phyloP scores from a whole-genome alignment of 2,113 vertebrate genomes.

The Amphiprion percula region DNA sequence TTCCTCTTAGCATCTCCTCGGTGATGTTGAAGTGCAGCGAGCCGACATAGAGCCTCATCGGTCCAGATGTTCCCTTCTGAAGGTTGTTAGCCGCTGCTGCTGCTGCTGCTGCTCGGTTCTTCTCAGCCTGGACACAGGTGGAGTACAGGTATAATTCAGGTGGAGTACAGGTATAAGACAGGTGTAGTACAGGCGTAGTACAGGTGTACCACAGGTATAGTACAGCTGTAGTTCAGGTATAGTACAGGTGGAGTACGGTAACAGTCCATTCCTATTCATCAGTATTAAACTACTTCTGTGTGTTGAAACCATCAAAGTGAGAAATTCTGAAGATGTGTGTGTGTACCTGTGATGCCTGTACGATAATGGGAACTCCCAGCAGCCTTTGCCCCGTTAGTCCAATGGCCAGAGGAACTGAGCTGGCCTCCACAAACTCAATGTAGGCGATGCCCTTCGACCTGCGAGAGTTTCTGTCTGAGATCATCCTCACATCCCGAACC shows the following conservation, averaged over 20 bases:
- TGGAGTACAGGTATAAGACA: no score
- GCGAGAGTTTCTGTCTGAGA: slow-evolving; percentile 97
- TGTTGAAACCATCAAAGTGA: no score
- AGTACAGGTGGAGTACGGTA: no score
- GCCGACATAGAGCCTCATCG: slow-evolving; percentile 95
- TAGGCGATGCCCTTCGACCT: slow-evolving; percentile 98
- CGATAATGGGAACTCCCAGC: slow-evolving; percentile 96
- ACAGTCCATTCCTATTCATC: no score
- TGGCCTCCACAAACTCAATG: slow-evolving; percentile 96
- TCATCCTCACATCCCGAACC: slow-evolving; percentile 98
- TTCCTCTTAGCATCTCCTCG: slow-evolving; percentile 97
- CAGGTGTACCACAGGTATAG: no score
- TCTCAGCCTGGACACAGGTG: slow-evolving; percentile 88
- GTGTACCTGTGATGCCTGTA: slow-evolving; percentile 95
- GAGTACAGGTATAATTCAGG: no score
- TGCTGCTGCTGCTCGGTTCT: slow-evolving; percentile 92
- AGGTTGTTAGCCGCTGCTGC: slow-evolving; percentile 95
- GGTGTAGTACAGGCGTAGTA: no score
- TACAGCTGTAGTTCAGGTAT: no score
- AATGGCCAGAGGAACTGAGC: slow-evolving; percentile 96
- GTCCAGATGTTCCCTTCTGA: slow-evolving; percentile 92
- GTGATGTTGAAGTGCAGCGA: slow-evolving; percentile 98
- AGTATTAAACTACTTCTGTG: no score
- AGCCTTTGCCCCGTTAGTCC: slow-evolving; percentile 96
- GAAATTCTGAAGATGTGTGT: background rate